A percentile compares a stretch with the other conserved stretches of the same genome.
phyloP scores from a whole-genome alignment of 2,113 vertebrate genomes.

The Brachyhypopomus occidentalis region DNA sequence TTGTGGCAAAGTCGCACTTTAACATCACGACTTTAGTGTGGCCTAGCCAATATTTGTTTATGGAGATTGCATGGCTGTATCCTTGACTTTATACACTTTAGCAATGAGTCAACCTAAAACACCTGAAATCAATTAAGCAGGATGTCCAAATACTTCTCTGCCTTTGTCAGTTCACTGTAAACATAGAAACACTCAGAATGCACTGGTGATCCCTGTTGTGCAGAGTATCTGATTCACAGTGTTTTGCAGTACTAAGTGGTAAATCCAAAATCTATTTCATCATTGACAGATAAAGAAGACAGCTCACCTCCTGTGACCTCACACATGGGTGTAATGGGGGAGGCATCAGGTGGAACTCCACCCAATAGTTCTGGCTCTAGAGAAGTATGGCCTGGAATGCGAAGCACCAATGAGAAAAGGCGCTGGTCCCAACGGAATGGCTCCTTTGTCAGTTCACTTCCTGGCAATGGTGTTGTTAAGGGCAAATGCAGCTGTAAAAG shows the following conservation, averaged over 20 bases:
- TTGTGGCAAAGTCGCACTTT: too few relatives aligned
- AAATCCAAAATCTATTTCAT: too few relatives aligned
- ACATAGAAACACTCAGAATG: background rate
- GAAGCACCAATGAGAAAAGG: slow-evolving; percentile 92
- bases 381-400: slow-evolving; percentile 86
- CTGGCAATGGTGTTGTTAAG: slow-evolving; percentile 90
- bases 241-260: slow-evolving; percentile 18
- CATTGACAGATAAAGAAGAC: background rate
- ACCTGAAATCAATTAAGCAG: too few relatives aligned
- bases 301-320: slow-evolving; percentile 93
- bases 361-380: slow-evolving; percentile 90
- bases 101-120: too few relatives aligned
- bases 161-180: slow-evolving; percentile 8
- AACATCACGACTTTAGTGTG: too few relatives aligned
- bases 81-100: too few relatives aligned
- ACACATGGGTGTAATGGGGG: slow-evolving; percentile 97
- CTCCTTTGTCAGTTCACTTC: slow-evolving; percentile 98
- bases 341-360: slow-evolving; percentile 93
- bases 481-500: slow-evolving; percentile 84
- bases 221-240: slow-evolving; percentile 16
- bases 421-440: slow-evolving; percentile 99
- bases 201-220: background rate
- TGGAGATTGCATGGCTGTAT: too few relatives aligned
- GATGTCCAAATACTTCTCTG: too few relatives aligned
- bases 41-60: too few relatives aligned